A percentile compares a stretch with the other conserved stretches of the same genome.
Conservation (phyloP, 2,113 vertebrate genomes). For the Oplegnathus fasciatus region DNA sequence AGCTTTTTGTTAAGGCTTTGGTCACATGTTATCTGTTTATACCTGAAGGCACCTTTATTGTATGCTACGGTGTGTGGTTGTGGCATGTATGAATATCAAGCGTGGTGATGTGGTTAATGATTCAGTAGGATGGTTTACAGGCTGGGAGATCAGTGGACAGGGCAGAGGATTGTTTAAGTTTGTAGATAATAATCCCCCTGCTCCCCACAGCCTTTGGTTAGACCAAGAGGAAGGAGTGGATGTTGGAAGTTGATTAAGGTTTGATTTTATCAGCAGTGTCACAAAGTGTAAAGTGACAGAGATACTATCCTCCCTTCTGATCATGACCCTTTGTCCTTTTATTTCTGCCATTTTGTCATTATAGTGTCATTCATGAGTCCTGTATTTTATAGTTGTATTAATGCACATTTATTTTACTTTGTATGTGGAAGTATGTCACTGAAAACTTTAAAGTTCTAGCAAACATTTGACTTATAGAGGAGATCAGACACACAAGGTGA, state of each 20-base stretch:
- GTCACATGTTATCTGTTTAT: neutral
- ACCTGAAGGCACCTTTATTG: neutral
- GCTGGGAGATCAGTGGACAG: neutral
- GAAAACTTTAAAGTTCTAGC: neutral
- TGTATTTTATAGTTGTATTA: neutral
- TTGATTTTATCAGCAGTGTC: constrained; percentile 1
- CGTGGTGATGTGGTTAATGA: neutral
- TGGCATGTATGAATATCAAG: neutral
- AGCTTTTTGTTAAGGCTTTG: neutral
- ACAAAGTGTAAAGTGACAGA: neutral
- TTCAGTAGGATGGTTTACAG: neutral
- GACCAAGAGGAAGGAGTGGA: neutral
- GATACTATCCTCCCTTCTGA: neutral
- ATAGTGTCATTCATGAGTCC: too few species aligned
- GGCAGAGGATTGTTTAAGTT: neutral
- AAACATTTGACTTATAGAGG: neutral
- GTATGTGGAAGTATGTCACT: neutral
- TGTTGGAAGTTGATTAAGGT: neutral
- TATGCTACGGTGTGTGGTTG: neutral
- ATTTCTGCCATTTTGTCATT: too few species aligned
- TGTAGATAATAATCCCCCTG: neutral
- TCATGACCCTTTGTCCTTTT: neutral
- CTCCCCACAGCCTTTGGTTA: neutral
- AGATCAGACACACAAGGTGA: neutral
- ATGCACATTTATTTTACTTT: neutral